Evolutionary conservation across 2,888 invertebrate genomes (phyloP).

Genomic region (Clepsis dumicolana): DNA sequence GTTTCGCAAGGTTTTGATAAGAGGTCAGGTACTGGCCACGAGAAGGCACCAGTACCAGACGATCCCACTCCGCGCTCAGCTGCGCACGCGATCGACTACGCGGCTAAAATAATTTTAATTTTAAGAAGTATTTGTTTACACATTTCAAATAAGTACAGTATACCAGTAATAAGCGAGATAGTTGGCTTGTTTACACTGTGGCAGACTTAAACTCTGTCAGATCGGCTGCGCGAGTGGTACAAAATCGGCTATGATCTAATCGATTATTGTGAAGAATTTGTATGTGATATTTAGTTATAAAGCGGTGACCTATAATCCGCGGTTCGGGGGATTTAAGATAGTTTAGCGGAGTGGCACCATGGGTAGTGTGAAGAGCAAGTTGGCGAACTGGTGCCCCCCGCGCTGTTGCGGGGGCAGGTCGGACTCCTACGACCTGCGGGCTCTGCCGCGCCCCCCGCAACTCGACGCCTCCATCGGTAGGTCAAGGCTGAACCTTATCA

Average conservation of each 20-base stretch:
- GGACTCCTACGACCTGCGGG: conserved; percentile 73
- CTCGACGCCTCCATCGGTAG: conserved; percentile 68
- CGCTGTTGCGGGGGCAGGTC: conserved; percentile 61
- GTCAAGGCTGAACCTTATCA: conserved; percentile 54
- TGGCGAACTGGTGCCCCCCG: conserved; percentile 60
- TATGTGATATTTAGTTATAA: conserved; percentile 60
- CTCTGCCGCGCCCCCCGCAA: conserved; percentile 73
- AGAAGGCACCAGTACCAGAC: conserved; percentile 61
- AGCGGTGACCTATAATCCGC: conserved; percentile 47
- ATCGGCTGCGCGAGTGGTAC: conserved; percentile 48
- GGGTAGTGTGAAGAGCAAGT: conserved; percentile 74
- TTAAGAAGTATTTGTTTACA: conserved; percentile 13
- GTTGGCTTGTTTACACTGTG: conserved; percentile 69
- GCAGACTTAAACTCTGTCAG: conserved; percentile 55
- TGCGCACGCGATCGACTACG: conserved; percentile 64
- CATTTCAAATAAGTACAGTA: conserved; percentile 21
- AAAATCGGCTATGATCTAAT: conserved; percentile 67
- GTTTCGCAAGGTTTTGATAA: conserved; percentile 64
- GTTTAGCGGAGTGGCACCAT: conserved; percentile 52
- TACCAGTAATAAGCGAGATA: conserved; percentile 55
- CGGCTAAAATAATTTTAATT: conserved; percentile 46
- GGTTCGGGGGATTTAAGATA: conserved; percentile 20
- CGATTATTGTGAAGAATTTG: conserved; percentile 53
- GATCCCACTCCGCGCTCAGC: conserved; percentile 55
- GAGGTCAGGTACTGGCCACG: conserved; percentile 60